phyloP scores from a whole-genome alignment of 2,113 vertebrate species.

The Mungos mungo region DNA sequence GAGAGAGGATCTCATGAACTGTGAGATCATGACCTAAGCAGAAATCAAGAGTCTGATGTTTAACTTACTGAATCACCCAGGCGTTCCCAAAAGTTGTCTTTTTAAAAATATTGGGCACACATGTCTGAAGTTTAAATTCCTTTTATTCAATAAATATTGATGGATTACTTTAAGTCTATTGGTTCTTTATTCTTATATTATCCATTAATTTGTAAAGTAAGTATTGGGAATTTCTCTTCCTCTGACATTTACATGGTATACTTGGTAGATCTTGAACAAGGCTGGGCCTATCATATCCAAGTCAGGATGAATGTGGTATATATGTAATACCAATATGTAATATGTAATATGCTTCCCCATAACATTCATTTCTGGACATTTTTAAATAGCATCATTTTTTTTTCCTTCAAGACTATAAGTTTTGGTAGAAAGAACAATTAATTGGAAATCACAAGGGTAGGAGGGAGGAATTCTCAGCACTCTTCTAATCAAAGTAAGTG shows the following conservation, averaged over 20 bases:
- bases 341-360: neutral
- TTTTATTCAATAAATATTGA: slow-evolving; percentile 5
- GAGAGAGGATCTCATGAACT: no score
- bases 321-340: neutral
- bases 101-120: neutral
- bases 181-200: neutral
- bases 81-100: no score
- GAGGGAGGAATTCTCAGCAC: neutral
- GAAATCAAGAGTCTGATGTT: no score
- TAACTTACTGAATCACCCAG: no score
- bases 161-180: neutral
- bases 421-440: neutral
- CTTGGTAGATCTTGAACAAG: neutral
- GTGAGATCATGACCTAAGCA: no score
- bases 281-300: neutral
- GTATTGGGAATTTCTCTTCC: neutral
- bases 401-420: neutral
- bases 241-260: neutral
- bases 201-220: neutral
- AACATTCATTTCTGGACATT: neutral
- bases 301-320: neutral
- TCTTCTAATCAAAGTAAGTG: neutral
- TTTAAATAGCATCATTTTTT: neutral
- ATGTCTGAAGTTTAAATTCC: neutral
- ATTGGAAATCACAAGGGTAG: neutral